Evolutionary conservation across 1,140 invertebrate species (phyloP), one percentile per base, ranked within the genome.

Genomic region (Archegozetes longisetosus): DNA sequence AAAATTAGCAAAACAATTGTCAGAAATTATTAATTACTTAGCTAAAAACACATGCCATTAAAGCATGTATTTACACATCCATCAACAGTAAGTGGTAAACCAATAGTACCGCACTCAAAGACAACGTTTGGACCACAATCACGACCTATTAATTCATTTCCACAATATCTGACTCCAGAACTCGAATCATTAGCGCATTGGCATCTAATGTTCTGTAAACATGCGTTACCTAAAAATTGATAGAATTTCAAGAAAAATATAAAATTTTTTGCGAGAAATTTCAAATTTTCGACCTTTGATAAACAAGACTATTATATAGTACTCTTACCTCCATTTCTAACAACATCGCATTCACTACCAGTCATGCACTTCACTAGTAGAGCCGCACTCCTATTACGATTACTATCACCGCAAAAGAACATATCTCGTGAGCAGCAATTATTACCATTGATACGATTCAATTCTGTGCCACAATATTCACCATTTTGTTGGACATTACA

Each of bases 391-490:
- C 24, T 24, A 25, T 24, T 2, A 20, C 54, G 54, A 55, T 55
- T 55, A 25, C 25, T 29, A 28, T 26, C 12, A 47, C 54, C 54
- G 24, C 54, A 55, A 14, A 55, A 22, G 24, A 29, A 55, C 24
- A 29, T 24, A 47, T 55, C 54, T 29, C 54, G 54, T n/a, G 54
- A 2, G 25, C 54, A 55, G 24, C 32, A 24, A 13, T 55, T 13
- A 25, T 55, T 55, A 23, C 54, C 2, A 25, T 55, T 55, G 54
- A 55, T 55, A 25, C 54, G 54, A 47, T 55, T 55, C 54, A 55
- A 25, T 25, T 55, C 46, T 2, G 54, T 55, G 25, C 54, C 54
- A 47, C 54, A 55, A 47, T 55, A 55, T 25, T 55, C 54, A 13
- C 54, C 24, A 28, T 26, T 55, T 17, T 28, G 27, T n/a, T 12